Evolutionary conservation across 2,888 invertebrate genomes (phyloP).

Genomic region (Steinernema carpocapsae): DNA sequence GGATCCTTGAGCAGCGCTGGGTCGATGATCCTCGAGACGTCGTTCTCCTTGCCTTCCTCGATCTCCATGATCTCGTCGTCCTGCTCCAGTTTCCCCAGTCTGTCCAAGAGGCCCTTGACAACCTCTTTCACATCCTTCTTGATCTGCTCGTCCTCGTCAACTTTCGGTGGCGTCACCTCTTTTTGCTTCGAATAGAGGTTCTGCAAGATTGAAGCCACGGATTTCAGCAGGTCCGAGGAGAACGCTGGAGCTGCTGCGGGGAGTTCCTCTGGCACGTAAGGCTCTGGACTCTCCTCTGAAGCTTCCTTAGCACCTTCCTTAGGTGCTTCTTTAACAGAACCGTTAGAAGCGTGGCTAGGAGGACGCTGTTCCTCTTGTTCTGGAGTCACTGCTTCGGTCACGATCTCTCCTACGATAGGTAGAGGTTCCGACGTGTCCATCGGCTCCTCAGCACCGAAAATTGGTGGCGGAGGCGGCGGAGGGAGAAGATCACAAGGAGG

Average conservation of each 20-base stretch:
- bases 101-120: neutral
- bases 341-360: neutral
- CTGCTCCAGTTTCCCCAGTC: neutral
- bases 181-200: conserved; percentile 1
- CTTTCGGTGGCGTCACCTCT: too few species aligned
- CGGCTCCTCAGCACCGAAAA: too few species aligned
- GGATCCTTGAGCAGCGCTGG: conserved; percentile 40
- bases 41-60: too few species aligned
- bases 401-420: neutral
- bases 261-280: neutral
- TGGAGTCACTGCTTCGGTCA: neutral
- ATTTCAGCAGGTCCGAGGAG: neutral
- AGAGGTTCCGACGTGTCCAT: neutral
- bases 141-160: too few species aligned
- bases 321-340: neutral
- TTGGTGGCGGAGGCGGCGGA: neutral
- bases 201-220: conserved; percentile 5
- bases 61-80: too few species aligned
- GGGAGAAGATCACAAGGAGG: neutral
- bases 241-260: neutral
- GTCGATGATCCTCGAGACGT: neutral
- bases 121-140: neutral
- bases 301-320: neutral
- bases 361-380: too few species aligned
- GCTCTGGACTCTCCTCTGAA: neutral